Evolutionary conservation across 2,797 vertebrate species (phyloP), one percentile per base, ranked within the genome.

Genomic region (Tokudaia tokunoshimensis): DNA sequence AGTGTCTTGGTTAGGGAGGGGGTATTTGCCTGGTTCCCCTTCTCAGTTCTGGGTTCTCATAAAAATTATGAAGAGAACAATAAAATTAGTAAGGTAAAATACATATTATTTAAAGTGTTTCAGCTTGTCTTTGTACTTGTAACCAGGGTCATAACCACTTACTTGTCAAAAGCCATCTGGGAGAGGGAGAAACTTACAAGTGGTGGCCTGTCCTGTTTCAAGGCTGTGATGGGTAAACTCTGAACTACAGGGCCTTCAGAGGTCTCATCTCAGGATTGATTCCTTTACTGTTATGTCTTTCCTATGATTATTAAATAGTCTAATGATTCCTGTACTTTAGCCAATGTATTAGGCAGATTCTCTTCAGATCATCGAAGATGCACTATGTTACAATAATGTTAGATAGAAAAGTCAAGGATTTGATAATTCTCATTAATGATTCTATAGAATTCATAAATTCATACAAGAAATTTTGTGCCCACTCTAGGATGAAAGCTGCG

Each of bases 1-100:
- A 83, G 26, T 31, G 4, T 63, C 57, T 61, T 5, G 7, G 57
- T 11, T 61, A 44, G 57, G 14, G 26, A 83, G 19, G 57, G 19
- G 2, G 15, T 1, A 4, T 61, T 13, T 63, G 24, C 31, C 37
- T 44, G 1, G 3, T 63, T 31, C 13, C 14, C 15, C 0, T 17
- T 11, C 57, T 31, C 11, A 83, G 8, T 63, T 6, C n/a, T 19
- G 15, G 14, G 20, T 41, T 26, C 80, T 59, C 80, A 41, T 59
- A 41, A 59, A 24, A 82, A 37, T n/a, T 72, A n/a, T 19, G 67
- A 72, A 72, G 4, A 37, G 57, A 57, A n/a, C 22, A 82, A n/a
- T 15, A 70, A 95, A 5, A 61, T 19, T 13, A 70, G 2, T 19
- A n/a, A 67, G 15, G 3, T 37, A 74, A 0, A 85, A 31, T 1